Percentiles rank a stretch among this genome's conserved stretches.
phyloP scores from a whole-genome alignment of 2,888 invertebrate genomes.

The Cheiracanthium punctorium region DNA sequence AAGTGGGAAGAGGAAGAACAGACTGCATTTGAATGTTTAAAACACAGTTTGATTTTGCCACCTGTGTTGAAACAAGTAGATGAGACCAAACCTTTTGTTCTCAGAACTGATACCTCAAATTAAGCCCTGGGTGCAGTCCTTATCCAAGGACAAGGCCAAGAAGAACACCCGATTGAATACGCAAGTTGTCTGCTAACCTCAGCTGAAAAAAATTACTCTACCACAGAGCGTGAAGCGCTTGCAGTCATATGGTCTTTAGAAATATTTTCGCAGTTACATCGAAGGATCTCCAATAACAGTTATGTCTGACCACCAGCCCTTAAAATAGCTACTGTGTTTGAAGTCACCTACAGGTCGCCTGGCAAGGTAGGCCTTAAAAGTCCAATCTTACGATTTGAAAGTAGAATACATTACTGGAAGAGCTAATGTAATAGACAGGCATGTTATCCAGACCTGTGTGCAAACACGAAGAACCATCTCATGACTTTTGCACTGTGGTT shows the following conservation, averaged over 20 bases:
- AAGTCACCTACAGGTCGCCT: constrained; percentile 15
- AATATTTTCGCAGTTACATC: constrained; percentile 5
- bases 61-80: constrained; percentile 20
- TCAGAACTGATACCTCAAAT: constrained; percentile 5
- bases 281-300: not conserved
- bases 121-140: constrained; percentile 9
- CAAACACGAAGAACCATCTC: too few species aligned
- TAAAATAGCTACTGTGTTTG: constrained; percentile 6
- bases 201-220: constrained; percentile 20
- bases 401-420: too few species aligned
- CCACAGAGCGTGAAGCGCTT: constrained; percentile 3
- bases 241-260: not conserved
- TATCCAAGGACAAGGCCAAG: not conserved
- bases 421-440: too few species aligned
- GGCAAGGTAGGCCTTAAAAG: not conserved
- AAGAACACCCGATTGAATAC: constrained; percentile 17
- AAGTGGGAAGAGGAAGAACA: not conserved
- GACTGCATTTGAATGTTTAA: constrained; percentile 7
- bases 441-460: too few species aligned
- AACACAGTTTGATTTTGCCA: not conserved
- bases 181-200: not conserved
- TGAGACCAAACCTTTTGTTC: not conserved
- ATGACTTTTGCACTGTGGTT: too few species aligned
- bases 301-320: constrained; percentile 19
- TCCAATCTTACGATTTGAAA: too few species aligned